These are phyloP conservation scores for Heliocidaris erythrogramma DNA, from an alignment of 35 echinoderm and acorn worm genomes.

Conservation along the genomic window DNA sequence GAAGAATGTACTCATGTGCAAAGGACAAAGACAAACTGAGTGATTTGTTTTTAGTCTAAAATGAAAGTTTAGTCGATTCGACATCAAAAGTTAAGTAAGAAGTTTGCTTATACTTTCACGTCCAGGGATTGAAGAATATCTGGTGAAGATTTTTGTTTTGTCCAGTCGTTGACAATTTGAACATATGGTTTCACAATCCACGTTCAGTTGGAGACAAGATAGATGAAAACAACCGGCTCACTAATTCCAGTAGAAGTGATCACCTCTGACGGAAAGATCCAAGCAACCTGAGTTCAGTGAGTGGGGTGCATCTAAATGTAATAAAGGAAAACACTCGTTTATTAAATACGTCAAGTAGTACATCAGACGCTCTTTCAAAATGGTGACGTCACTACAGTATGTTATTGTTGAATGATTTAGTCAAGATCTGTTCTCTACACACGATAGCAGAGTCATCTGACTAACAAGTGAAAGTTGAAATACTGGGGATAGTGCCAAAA, in stretches of 20 bases:
- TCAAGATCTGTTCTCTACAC: background rate
- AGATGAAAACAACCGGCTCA: too few relatives aligned
- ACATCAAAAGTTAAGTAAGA: background rate
- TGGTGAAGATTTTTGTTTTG: too few relatives aligned
- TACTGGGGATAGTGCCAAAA: background rate
- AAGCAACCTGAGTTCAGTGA: too few relatives aligned
- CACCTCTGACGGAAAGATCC: too few relatives aligned
- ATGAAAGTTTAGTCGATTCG: background rate
- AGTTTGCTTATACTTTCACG: background rate
- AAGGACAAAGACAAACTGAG: background rate
- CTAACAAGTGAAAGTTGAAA: background rate
- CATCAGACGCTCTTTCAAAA: background rate
- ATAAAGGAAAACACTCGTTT: too few relatives aligned
- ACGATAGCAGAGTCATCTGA: background rate
- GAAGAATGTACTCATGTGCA: background rate
- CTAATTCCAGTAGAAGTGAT: too few relatives aligned
- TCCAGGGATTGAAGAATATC: too few relatives aligned
- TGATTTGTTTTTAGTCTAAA: background rate
- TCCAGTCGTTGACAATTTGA: too few relatives aligned
- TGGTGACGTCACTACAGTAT: background rate
- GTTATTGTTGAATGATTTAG: background rate
- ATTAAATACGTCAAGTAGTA: too few relatives aligned
- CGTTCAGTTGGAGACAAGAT: too few relatives aligned
- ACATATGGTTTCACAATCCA: too few relatives aligned
- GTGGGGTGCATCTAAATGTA: too few relatives aligned